Conservation (phyloP, 2,888 invertebrate species). For the Noctua pronuba region DNA sequence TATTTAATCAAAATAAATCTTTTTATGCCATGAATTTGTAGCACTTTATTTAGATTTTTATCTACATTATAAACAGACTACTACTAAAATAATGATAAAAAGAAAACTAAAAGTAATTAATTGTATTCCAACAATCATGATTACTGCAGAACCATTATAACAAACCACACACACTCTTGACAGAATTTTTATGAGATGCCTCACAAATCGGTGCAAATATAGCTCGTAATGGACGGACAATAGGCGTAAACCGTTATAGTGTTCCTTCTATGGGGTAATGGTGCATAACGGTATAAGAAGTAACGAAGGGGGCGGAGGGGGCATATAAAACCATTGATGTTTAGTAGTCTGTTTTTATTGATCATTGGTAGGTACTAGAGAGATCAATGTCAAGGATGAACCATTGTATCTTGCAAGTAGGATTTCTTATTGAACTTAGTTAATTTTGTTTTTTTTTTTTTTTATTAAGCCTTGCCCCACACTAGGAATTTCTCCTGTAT, state of each 20-base stretch:
- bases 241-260: slow-evolving; percentile 10
- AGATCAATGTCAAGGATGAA: background rate
- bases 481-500: too few relatives aligned
- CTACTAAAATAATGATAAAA: too few relatives aligned
- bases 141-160: slow-evolving; percentile 3
- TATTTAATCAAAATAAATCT: too few relatives aligned
- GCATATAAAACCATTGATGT: background rate
- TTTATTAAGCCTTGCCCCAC: too few relatives aligned
- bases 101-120: too few relatives aligned
- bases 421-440: background rate
- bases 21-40: too few relatives aligned
- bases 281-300: background rate
- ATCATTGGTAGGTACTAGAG: background rate
- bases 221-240: slow-evolving; percentile 10
- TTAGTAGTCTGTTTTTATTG: slow-evolving; percentile 5
- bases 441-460: too few relatives aligned
- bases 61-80: too few relatives aligned
- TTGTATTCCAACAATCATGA: background rate
- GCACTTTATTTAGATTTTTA: too few relatives aligned
- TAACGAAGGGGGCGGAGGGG: background rate
- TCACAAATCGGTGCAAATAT: slow-evolving; percentile 39
- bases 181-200: slow-evolving; percentile 33
- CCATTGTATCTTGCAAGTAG: background rate
- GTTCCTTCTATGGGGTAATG: slow-evolving; percentile 13
- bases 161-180: background rate